These are phyloP conservation scores for Poecilia gillii DNA, from an alignment of 2,797 vertebrate genomes.

Conservation along the genomic window DNA sequence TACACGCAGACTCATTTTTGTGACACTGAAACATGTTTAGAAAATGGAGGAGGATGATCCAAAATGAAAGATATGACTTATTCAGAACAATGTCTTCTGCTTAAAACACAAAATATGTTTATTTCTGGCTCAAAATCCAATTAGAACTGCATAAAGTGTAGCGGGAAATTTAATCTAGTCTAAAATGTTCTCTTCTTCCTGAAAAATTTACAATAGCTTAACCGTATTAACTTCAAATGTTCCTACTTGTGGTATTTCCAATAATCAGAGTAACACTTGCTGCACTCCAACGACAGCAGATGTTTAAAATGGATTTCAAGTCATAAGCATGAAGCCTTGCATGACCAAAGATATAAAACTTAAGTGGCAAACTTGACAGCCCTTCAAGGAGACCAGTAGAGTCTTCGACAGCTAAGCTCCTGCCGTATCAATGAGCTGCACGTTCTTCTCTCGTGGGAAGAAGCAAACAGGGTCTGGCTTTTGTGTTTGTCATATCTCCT, in stretches of 20 bases:
- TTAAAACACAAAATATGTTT: neutral
- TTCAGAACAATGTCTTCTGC: neutral
- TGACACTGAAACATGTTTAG: neutral
- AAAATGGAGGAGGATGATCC: neutral
- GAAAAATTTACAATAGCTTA: neutral
- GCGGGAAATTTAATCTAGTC: neutral
- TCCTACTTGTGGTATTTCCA: neutral
- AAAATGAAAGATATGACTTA: neutral
- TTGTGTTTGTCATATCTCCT: conserved; percentile 75
- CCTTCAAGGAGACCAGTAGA: conserved; percentile 21
- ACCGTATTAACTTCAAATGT: neutral
- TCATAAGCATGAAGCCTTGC: neutral
- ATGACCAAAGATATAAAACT: conserved; percentile 16
- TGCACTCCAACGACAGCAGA: neutral
- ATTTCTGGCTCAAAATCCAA: neutral
- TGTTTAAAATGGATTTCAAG: conserved; percentile 12
- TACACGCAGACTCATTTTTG: neutral
- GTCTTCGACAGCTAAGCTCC: conserved; percentile 26
- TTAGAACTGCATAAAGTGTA: neutral
- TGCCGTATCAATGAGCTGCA: conserved; percentile 42
- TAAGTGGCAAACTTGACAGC: conserved; percentile 32
- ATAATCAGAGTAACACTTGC: conserved; percentile 3
- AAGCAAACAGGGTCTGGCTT: conserved; percentile 49
- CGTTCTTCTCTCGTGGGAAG: conserved; percentile 37
- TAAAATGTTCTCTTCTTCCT: neutral